phyloP scores from a whole-genome alignment of 2,113 vertebrate species.

The Antechinus stuartii region DNA sequence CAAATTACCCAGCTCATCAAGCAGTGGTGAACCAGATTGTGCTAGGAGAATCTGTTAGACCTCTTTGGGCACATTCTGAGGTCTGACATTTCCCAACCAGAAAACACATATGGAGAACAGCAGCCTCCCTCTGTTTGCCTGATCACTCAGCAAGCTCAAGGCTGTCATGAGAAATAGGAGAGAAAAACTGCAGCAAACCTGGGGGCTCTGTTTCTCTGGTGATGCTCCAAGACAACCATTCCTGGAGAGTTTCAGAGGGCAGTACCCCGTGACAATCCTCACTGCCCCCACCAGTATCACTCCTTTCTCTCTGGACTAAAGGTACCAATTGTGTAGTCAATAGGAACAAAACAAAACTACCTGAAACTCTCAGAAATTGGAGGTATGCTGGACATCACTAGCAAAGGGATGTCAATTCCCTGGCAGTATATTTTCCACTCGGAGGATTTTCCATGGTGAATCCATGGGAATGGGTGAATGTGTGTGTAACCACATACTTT shows the following conservation, averaged over 20 bases:
- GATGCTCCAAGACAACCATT: background rate
- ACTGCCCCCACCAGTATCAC: background rate
- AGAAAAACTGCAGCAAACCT: background rate
- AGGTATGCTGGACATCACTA: background rate
- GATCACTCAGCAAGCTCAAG: background rate
- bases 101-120: background rate
- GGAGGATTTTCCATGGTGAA: background rate
- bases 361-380: background rate
- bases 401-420: background rate
- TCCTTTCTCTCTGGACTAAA: no score
- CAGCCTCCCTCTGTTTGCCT: background rate
- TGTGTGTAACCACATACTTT: background rate
- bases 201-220: background rate
- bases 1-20: background rate
- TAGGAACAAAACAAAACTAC: background rate
- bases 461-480: background rate
- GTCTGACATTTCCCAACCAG: background rate
- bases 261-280: background rate
- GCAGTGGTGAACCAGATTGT: background rate
- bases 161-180: background rate
- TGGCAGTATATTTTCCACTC: background rate
- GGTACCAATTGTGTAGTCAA: background rate
- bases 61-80: background rate
- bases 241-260: background rate
- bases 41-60: rapidly evolving